Evolutionary conservation across 1,140 invertebrate genomes (phyloP).

Genomic region (Helicoverpa armigera): DNA sequence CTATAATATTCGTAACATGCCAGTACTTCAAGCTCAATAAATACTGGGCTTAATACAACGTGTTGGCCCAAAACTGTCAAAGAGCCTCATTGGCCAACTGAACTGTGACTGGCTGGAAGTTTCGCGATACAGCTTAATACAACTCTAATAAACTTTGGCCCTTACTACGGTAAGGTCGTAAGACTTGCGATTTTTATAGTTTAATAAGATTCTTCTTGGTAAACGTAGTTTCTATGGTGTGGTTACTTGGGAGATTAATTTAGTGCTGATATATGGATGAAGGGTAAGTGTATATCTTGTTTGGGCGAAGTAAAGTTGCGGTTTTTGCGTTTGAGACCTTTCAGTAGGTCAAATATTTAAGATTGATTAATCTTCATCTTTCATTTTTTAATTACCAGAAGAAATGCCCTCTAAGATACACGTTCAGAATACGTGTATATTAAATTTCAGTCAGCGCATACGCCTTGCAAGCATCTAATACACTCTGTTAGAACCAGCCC

Average conservation of each 20-base stretch:
- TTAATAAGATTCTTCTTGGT: neutral
- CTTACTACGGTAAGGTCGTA: slow-evolving; percentile 41
- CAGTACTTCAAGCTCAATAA: slow-evolving; percentile 31
- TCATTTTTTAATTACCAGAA: neutral
- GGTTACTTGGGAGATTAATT: too few relatives aligned
- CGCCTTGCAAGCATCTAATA: neutral
- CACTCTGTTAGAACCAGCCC: neutral
- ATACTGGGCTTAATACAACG: slow-evolving; percentile 32
- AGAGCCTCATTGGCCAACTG: slow-evolving; percentile 28
- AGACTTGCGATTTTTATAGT: slow-evolving; percentile 1
- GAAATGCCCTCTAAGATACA: neutral
- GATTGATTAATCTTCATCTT: too few relatives aligned
- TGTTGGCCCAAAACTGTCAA: slow-evolving; percentile 49
- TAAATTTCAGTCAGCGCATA: neutral
- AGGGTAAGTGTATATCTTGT: too few relatives aligned
- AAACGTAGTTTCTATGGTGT: too few relatives aligned
- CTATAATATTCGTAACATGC: slow-evolving; percentile 26
- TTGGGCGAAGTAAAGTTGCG: too few relatives aligned
- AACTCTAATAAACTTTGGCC: slow-evolving; percentile 70
- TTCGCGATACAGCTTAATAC: slow-evolving; percentile 49
- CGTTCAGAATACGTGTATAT: neutral
- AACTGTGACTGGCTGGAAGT: slow-evolving; percentile 31
- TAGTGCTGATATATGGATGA: too few relatives aligned
- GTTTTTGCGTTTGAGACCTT: too few relatives aligned
- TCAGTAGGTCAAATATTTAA: too few relatives aligned